Evolutionary conservation across 2,888 invertebrate species (phyloP), one percentile per base, ranked within the genome.

Genomic region (Drosophila cognata): DNA sequence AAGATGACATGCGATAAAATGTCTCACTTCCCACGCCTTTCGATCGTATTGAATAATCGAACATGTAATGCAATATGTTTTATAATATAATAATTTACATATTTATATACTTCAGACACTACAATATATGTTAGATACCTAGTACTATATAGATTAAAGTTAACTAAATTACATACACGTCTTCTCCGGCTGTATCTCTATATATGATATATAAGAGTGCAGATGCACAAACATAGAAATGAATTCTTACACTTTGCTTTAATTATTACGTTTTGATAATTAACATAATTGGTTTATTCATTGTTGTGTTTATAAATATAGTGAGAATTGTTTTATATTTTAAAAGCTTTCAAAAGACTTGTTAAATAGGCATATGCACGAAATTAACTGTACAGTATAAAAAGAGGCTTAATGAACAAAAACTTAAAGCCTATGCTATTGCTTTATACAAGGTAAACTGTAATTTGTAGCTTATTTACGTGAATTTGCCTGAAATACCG

Each of bases 301-400:
- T 73, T 71, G 33, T 71, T 59, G 52, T 70, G 21, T 87, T 53
- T 68, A 59, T 80, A 58, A 71, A 80, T 85, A 82, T 79, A 87
- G 73, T 85, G 89, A 89, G 90, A 85, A 85, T 85, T 89, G 65
- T 52, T 81, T 69, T 57, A 77, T 78, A 63, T 53, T 80, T 88
- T 89, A 88, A 85, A 89, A 89, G 88, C 85, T 88, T 89, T 88
- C 66, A 70, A 76, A 74, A 72, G 73, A 86, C 74, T 74, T 68
- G 56, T 51, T 71, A 61, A 64, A 71, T 79, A 68, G 60, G 75
- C 84, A 67, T 74, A 48, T 33, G 67, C 74, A 70, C 43, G 61
- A 69, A 58, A 69, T 76, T 72, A 68, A 71, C 68, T 84, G 71
- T 74, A 81, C 77, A 70, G 48, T 79, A 70, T 74, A 78, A 80